Conservation (phyloP, 2,888 invertebrate species). For the Oscheius sp. region DNA sequence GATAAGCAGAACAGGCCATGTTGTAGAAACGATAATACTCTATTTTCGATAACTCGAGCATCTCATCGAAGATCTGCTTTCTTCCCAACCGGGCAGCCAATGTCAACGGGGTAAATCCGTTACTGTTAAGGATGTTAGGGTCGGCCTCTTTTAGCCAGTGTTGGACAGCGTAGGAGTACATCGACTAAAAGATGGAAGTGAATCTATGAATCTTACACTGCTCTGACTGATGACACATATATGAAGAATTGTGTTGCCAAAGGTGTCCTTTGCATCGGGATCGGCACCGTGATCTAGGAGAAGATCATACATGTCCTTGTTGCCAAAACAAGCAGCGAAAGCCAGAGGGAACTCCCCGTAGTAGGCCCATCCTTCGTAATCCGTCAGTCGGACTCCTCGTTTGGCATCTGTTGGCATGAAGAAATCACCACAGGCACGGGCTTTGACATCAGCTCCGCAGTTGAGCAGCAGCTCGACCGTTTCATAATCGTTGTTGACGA, state of each 20-base stretch:
- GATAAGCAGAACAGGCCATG: slow-evolving; percentile 96
- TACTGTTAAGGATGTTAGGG: slow-evolving; percentile 86
- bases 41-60: slow-evolving; percentile 84
- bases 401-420: slow-evolving; percentile 95
- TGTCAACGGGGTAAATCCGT: slow-evolving; percentile 92
- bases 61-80: slow-evolving; percentile 94
- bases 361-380: slow-evolving; percentile 93
- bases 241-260: slow-evolving; percentile 98
- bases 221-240: slow-evolving; percentile 99
- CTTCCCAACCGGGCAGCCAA: slow-evolving; percentile 94
- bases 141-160: slow-evolving; percentile 92
- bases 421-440: slow-evolving; percentile 91
- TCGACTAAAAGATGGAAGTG: slow-evolving; percentile 35
- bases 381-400: slow-evolving; percentile 72
- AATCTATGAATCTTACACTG: slow-evolving; percentile 77
- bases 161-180: slow-evolving; percentile 92
- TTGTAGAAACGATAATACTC: slow-evolving; percentile 99
- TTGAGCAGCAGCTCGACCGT: slow-evolving; percentile 86
- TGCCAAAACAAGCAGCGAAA: slow-evolving; percentile 96
- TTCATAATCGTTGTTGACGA: slow-evolving; percentile 94
- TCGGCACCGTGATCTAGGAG: slow-evolving; percentile 89
- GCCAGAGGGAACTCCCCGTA: slow-evolving; percentile 95
- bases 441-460: slow-evolving; percentile 85
- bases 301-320: slow-evolving; percentile 95
- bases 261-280: slow-evolving; percentile 91